These are phyloP conservation scores for Tupiocoris notatus DNA, from an alignment of 2,888 invertebrate species.

Conservation along the genomic window DNA sequence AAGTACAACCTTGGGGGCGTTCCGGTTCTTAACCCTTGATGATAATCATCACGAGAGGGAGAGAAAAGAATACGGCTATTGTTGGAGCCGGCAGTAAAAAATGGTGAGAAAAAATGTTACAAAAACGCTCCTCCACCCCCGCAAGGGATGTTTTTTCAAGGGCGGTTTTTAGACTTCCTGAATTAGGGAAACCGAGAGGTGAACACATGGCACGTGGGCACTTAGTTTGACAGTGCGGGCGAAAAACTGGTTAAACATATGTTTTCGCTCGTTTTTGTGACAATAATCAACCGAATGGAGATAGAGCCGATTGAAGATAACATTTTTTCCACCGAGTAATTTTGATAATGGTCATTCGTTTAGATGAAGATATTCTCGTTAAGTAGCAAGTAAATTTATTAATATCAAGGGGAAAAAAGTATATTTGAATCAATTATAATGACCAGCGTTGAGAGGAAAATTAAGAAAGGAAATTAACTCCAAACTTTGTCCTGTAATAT, in stretches of 20 bases:
- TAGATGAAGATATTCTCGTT: too few species aligned
- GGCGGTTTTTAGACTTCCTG: conserved; percentile 11
- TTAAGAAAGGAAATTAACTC: too few species aligned
- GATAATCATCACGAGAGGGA: conserved; percentile 27
- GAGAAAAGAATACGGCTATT: background rate
- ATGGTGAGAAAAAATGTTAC: background rate
- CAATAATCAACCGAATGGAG: background rate
- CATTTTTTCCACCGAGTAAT: too few species aligned
- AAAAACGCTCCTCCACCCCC: conserved; percentile 4
- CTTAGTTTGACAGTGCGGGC: background rate
- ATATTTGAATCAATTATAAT: too few species aligned
- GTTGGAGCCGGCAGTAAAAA: conserved; percentile 3
- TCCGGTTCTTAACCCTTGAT: conserved; percentile 37
- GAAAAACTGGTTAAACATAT: conserved; percentile 14
- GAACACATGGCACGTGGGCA: conserved; percentile 6
- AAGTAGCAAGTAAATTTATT: too few species aligned
- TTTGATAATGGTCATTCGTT: too few species aligned
- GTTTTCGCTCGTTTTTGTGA: background rate
- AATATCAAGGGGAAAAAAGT: too few species aligned
- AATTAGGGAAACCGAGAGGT: conserved; percentile 7
- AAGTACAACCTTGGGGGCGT: conserved; percentile 6
- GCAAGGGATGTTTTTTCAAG: conserved; percentile 8
- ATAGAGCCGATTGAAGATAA: too few species aligned
- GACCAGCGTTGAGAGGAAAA: too few species aligned
- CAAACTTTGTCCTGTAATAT: too few species aligned